Evolutionary conservation across 1,140 invertebrate species (phyloP).

Genomic region (Pectinophora gossypiella): DNA sequence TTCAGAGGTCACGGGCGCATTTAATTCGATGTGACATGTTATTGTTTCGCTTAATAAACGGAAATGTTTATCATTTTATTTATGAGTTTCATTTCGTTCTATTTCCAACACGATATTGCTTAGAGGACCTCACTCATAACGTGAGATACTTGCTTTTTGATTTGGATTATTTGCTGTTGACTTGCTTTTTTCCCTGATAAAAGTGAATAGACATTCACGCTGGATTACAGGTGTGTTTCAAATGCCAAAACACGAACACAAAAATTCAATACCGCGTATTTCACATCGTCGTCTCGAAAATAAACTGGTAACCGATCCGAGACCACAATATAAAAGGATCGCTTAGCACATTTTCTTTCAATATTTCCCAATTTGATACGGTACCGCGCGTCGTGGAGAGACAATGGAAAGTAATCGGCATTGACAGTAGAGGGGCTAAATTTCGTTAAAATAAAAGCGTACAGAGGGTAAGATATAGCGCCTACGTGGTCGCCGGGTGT

Average conservation of each 20-base stretch:
- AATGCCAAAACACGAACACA: background rate
- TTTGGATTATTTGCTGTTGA: too few species aligned
- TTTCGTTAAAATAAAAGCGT: conserved; percentile 74
- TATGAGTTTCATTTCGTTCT: too few species aligned
- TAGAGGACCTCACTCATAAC: too few species aligned
- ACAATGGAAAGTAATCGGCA: conserved; percentile 70
- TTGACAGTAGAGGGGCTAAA: conserved; percentile 62
- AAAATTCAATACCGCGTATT: conserved; percentile 7
- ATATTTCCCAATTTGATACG: conserved; percentile 70
- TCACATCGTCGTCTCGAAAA: conserved; percentile 18
- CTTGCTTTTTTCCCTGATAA: too few species aligned
- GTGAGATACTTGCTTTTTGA: too few species aligned
- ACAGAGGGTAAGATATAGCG: conserved; percentile 68
- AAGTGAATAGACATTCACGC: too few species aligned
- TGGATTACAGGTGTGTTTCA: too few species aligned
- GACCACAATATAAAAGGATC: conserved; percentile 36
- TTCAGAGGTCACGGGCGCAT: background rate
- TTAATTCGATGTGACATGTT: conserved; percentile 1
- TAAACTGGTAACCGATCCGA: conserved; percentile 39
- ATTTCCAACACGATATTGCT: too few species aligned
- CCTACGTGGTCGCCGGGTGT: conserved; percentile 65
- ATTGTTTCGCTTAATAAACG: background rate
- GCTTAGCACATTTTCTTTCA: conserved; percentile 67
- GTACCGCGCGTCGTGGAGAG: conserved; percentile 45
- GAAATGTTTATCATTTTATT: too few species aligned